Evolutionary conservation across 2,113 vertebrate genomes (phyloP).

Genomic region (Oreocharis arfaki): DNA sequence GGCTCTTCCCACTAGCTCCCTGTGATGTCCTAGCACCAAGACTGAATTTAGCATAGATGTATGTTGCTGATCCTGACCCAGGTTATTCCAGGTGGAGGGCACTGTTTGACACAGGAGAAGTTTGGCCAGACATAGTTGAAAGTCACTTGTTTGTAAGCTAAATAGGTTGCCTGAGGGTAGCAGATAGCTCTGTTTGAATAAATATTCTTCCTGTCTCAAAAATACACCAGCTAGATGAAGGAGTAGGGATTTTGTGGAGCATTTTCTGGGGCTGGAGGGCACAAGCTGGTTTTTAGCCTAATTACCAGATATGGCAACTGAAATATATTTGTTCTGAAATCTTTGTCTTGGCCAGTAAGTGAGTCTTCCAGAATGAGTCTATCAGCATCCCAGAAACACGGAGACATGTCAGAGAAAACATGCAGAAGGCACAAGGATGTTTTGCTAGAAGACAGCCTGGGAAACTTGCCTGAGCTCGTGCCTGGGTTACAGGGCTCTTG

Average conservation of each 20-base stretch:
- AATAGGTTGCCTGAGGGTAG: background rate
- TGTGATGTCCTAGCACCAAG: background rate
- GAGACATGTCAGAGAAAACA: background rate
- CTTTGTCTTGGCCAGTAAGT: background rate
- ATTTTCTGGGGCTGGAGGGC: background rate
- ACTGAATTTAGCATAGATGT: background rate
- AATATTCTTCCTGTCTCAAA: background rate
- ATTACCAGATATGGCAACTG: background rate
- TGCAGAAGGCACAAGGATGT: background rate
- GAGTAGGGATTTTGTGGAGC: background rate
- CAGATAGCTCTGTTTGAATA: background rate
- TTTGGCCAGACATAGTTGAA: background rate
- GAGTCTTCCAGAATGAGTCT: background rate
- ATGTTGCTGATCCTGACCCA: background rate
- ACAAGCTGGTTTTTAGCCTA: background rate
- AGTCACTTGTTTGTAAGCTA: background rate
- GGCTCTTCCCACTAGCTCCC: background rate
- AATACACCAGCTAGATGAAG: background rate
- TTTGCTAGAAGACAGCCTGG: background rate
- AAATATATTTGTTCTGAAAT: background rate
- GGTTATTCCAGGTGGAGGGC: background rate
- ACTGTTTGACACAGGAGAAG: background rate
- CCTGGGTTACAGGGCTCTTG: background rate
- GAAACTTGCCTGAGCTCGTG: background rate
- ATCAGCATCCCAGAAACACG: background rate